phyloP scores from a whole-genome alignment of 2,113 vertebrate species.

The Rhinogobius similis region DNA sequence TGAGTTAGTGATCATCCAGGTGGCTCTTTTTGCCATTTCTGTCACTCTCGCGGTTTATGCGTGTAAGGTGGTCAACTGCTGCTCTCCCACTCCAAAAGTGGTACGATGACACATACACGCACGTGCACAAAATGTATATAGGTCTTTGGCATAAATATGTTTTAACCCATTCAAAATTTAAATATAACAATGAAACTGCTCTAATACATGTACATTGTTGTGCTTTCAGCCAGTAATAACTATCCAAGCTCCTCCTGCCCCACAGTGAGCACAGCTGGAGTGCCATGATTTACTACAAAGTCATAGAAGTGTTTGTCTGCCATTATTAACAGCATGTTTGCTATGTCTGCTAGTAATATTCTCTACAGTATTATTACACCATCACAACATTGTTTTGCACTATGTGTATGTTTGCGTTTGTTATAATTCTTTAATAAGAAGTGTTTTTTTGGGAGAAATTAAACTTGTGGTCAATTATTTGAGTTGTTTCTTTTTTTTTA shows the following conservation, averaged over 20 bases:
- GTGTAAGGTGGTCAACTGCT: constrained; percentile 77
- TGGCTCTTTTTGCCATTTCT: constrained; percentile 62
- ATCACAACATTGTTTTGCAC: neutral
- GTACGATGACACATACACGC: constrained; percentile 50
- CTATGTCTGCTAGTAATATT: neutral
- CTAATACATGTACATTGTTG: constrained; percentile 4
- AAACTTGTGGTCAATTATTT: too few species aligned
- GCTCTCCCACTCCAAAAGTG: constrained; percentile 50
- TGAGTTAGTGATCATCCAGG: constrained; percentile 28
- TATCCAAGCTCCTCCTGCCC: constrained; percentile 40
- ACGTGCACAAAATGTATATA: too few species aligned
- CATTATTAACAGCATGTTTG: neutral
- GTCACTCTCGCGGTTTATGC: constrained; percentile 66
- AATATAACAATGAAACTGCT: too few species aligned
- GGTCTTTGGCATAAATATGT: too few species aligned
- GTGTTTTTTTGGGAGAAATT: neutral
- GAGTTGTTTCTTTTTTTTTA: neutral
- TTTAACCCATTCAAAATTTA: too few species aligned
- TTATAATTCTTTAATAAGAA: neutral
- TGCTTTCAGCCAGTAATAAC: constrained; percentile 70
- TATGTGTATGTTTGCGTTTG: neutral
- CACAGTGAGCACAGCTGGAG: constrained; percentile 20
- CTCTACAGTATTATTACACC: neutral
- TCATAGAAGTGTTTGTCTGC: neutral
- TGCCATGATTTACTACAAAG: neutral